phyloP scores from a whole-genome alignment of 2,113 vertebrate species.

The Poeciliopsis occidentalis region DNA sequence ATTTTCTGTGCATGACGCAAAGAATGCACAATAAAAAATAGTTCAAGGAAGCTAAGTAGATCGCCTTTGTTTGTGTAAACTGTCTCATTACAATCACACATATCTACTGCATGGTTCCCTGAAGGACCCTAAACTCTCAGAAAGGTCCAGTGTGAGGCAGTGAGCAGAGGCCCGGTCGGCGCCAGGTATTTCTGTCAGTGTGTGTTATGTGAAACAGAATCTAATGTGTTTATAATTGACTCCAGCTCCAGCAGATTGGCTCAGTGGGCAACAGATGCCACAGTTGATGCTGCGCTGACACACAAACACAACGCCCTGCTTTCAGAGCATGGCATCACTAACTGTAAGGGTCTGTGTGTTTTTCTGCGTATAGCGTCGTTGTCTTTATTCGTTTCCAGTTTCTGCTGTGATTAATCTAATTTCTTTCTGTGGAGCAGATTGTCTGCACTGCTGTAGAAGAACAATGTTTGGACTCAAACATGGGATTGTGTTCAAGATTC shows the following conservation, averaged over 20 bases:
- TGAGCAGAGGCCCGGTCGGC: constrained; percentile 10
- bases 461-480: neutral
- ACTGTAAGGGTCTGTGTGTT: neutral
- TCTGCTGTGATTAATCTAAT: constrained; percentile 31
- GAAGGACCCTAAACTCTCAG: neutral
- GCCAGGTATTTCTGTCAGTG: constrained; percentile 66
- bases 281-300: constrained; percentile 51
- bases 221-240: constrained; percentile 80
- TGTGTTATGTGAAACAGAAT: constrained; percentile 62
- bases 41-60: too few relatives aligned
- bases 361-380: neutral
- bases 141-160: neutral
- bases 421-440: constrained; percentile 21
- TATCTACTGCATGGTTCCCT: neutral
- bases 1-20: too few relatives aligned
- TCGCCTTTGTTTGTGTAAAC: too few relatives aligned
- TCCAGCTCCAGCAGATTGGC: constrained; percentile 62
- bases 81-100: too few relatives aligned
- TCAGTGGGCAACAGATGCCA: constrained; percentile 68
- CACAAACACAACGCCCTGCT: neutral
- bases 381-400: constrained; percentile 2
- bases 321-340: neutral
- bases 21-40: too few relatives aligned
- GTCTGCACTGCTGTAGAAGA: constrained; percentile 1
- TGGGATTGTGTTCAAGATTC: constrained; percentile 2